phyloP scores from a whole-genome alignment of 37 sponge, comb jelly and placozoan species.

The Trichoplax adhaerens region DNA sequence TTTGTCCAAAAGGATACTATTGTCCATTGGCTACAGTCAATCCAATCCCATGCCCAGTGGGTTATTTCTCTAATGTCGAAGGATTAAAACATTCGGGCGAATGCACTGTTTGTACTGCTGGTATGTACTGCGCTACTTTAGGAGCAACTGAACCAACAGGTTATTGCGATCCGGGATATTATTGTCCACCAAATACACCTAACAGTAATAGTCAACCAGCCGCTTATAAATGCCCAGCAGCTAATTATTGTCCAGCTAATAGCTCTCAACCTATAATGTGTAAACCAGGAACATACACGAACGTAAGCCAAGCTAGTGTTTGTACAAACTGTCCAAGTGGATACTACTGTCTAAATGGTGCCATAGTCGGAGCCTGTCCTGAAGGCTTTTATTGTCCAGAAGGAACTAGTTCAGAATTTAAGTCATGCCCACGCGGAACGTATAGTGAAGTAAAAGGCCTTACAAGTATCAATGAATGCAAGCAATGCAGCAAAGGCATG shows the following conservation, averaged over 20 bases:
- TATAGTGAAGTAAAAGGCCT: conserved; percentile 11
- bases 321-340: conserved; percentile 9
- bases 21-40: not conserved
- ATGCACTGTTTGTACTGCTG: conserved; percentile 12
- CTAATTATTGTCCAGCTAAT: not conserved
- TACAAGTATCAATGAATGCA: conserved; percentile 9
- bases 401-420: not conserved
- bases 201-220: not conserved
- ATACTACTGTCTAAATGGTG: conserved; percentile 4
- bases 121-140: conserved; percentile 7
- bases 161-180: not conserved
- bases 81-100: not conserved
- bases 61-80: conserved; percentile 1
- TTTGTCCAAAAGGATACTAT: conserved; percentile 14
- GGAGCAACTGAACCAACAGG: conserved; percentile 1
- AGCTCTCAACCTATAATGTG: not conserved
- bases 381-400: conserved; percentile 29
- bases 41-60: conserved; percentile 17
- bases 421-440: conserved; percentile 8
- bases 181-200: not conserved
- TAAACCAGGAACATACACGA: conserved; percentile 4
- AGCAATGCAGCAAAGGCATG: conserved; percentile 16
- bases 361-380: conserved; percentile 10
- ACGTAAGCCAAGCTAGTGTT: not conserved
- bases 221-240: not conserved